phyloP scores from a whole-genome alignment of 2,888 invertebrate genomes.

The Tetragonisca angustula region DNA sequence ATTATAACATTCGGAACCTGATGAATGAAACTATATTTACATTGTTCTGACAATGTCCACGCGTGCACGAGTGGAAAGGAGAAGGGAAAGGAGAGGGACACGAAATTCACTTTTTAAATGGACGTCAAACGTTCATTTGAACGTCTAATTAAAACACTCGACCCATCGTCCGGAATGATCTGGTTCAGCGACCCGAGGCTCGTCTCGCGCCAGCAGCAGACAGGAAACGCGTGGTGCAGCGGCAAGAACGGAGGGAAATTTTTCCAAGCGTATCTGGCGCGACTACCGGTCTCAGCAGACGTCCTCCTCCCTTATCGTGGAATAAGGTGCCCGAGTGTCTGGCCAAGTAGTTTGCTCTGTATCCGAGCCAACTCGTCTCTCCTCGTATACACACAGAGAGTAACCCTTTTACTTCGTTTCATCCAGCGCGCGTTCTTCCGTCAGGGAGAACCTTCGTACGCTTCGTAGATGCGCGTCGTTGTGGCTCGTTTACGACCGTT shows the following conservation, averaged over 20 bases:
- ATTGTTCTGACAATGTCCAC: too few species aligned
- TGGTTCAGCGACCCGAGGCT: not conserved
- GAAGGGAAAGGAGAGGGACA: too few species aligned
- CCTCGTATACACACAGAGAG: not conserved
- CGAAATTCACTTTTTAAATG: too few species aligned
- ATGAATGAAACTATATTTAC: too few species aligned
- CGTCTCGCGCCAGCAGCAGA: not conserved
- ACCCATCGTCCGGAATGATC: not conserved
- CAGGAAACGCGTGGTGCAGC: constrained; percentile 8
- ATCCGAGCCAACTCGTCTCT: constrained; percentile 60
- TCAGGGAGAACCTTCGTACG: constrained; percentile 26
- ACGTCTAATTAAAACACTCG: not conserved
- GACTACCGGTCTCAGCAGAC: constrained; percentile 60
- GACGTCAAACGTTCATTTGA: too few species aligned
- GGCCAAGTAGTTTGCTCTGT: constrained; percentile 74
- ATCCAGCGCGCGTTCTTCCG: constrained; percentile 13
- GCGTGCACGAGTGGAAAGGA: too few species aligned
- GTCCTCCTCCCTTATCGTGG: constrained; percentile 60
- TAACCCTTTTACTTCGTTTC: constrained; percentile 5
- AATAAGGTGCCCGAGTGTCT: constrained; percentile 76
- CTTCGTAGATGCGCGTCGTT: constrained; percentile 10
- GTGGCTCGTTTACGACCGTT: constrained; percentile 16
- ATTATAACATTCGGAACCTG: too few species aligned
- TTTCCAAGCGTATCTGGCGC: constrained; percentile 48
- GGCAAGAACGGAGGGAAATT: constrained; percentile 22